Evolutionary conservation across 2,888 invertebrate species (phyloP).

Genomic region (Parnassius smintheus): DNA sequence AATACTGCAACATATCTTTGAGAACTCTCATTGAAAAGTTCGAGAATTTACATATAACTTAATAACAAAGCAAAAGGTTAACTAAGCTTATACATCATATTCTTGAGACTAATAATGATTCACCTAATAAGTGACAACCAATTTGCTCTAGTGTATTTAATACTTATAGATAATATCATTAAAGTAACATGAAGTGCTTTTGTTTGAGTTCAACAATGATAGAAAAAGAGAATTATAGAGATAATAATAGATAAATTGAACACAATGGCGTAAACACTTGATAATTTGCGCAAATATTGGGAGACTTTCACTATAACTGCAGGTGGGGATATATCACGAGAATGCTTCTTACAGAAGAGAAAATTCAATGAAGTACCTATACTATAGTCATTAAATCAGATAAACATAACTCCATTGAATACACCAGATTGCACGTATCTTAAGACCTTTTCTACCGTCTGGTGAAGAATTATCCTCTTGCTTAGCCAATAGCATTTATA

Average conservation of each 20-base stretch:
- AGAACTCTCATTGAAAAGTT: slow-evolving; percentile 37
- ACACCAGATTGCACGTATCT: neutral
- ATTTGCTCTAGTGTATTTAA: slow-evolving; percentile 45
- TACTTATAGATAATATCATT: slow-evolving; percentile 51
- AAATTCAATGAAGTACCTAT: slow-evolving; percentile 46
- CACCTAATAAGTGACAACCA: slow-evolving; percentile 44
- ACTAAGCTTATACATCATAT: slow-evolving; percentile 43
- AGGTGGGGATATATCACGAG: slow-evolving; percentile 65
- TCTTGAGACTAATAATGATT: slow-evolving; percentile 44
- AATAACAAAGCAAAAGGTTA: slow-evolving; percentile 37
- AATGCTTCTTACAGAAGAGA: slow-evolving; percentile 49
- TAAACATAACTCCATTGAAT: neutral
- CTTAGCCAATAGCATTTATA: no score
- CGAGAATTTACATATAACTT: slow-evolving; percentile 37
- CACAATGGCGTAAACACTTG: slow-evolving; percentile 51
- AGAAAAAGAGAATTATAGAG: slow-evolving; percentile 36
- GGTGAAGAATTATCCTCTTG: no score
- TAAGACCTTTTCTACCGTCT: neutral
- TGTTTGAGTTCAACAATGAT: slow-evolving; percentile 44
- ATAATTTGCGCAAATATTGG: slow-evolving; percentile 44
- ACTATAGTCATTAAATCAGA: slow-evolving; percentile 43
- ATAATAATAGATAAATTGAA: slow-evolving; percentile 47
- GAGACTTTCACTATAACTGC: slow-evolving; percentile 48
- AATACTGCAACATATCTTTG: slow-evolving; percentile 56
- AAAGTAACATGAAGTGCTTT: slow-evolving; percentile 49